phyloP scores from a whole-genome alignment of 2,888 invertebrate genomes.

The Drosophila prolongata region DNA sequence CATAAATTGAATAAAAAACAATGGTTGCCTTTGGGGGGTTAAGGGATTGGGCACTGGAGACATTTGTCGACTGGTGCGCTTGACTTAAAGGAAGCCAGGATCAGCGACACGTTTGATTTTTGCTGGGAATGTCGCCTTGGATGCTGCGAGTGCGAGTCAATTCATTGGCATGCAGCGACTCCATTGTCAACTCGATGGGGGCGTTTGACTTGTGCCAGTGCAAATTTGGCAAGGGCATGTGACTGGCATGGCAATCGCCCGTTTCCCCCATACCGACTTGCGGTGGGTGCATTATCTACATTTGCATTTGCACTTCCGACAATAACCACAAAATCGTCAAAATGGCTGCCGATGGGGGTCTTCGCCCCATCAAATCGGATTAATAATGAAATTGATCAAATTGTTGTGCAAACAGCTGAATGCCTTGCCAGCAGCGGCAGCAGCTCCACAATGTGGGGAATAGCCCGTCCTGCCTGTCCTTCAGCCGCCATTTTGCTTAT shows the following conservation, averaged over 20 bases:
- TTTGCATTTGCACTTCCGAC: slow-evolving; percentile 43
- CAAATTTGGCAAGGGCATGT: slow-evolving; percentile 61
- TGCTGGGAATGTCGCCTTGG: slow-evolving; percentile 14
- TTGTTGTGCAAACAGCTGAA: slow-evolving; percentile 48
- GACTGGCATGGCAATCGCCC: slow-evolving; percentile 55
- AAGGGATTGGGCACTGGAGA: slow-evolving; percentile 10
- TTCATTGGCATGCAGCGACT: slow-evolving; percentile 68
- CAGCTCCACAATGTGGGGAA: slow-evolving; percentile 18
- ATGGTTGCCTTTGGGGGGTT: slow-evolving; percentile 9
- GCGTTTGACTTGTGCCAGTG: slow-evolving; percentile 54
- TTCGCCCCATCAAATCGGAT: slow-evolving; percentile 36
- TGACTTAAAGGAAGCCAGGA: slow-evolving; percentile 31
- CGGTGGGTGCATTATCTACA: slow-evolving; percentile 4
- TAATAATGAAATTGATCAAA: slow-evolving; percentile 53
- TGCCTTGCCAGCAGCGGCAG: slow-evolving; percentile 19
- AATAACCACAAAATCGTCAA: slow-evolving; percentile 35
- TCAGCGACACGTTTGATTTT: slow-evolving; percentile 62
- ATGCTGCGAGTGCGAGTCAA: slow-evolving; percentile 39
- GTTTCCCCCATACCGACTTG: slow-evolving; percentile 1
- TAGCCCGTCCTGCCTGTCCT: slow-evolving; percentile 15
- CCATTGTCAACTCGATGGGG: slow-evolving; percentile 43
- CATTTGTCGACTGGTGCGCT: slow-evolving; percentile 19
- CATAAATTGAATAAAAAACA: no score
- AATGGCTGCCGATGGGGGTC: slow-evolving; percentile 33
- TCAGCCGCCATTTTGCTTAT: slow-evolving; percentile 36